Evolutionary conservation across 2,113 vertebrate genomes (phyloP), one percentile per base, ranked within the genome.

Genomic region (Lagopus leucura): DNA sequence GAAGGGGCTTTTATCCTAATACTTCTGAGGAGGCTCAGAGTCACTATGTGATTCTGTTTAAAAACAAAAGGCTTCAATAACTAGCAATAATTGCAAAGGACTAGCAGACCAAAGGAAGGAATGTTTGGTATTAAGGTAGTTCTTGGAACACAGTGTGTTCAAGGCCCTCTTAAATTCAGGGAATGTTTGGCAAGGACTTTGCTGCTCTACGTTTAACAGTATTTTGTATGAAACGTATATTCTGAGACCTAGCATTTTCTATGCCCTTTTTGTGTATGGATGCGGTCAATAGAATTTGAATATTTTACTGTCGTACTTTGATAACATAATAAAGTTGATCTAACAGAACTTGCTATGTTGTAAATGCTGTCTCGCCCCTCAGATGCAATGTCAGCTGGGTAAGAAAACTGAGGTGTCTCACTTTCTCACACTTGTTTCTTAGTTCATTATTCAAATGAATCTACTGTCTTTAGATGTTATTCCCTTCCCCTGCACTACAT

Each of bases 251-350:
- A 65, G 94, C 89, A 95, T 96, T 97, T 97, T 97, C 90, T 97
- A 97, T 90, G 83, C 91, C 92, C 67, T 71, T 76, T 89, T 82
- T 86, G 88, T 96, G 94, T 93, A 90, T 93, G 79, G 94, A 93
- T 86, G 89, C 6, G 17, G 93, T 95, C 57, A 82, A 93, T 89
- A 96, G 82, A 92, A 86, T 95, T 96, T 72, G 60, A 90, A 74
- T 93, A 95, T 95, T 93, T 96, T 95, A 95, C 93, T 94, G 94
- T 96, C 82, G 82, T 79, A 97, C 78, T 95, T 97, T 97, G 95
- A 91, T 97, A 97, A 96, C 27, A 60, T 95, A 97, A 97, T 97
- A 97, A 97, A 97, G 82, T 93, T 86, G 80, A 97, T 97, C 91
- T 94, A 95, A 92, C 90, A 88, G 30, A 78, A 32, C 27, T 27